Evolutionary conservation across 2,113 vertebrate species (phyloP), one percentile per base, ranked within the genome.

Genomic region (Cryptotis parvus): DNA sequence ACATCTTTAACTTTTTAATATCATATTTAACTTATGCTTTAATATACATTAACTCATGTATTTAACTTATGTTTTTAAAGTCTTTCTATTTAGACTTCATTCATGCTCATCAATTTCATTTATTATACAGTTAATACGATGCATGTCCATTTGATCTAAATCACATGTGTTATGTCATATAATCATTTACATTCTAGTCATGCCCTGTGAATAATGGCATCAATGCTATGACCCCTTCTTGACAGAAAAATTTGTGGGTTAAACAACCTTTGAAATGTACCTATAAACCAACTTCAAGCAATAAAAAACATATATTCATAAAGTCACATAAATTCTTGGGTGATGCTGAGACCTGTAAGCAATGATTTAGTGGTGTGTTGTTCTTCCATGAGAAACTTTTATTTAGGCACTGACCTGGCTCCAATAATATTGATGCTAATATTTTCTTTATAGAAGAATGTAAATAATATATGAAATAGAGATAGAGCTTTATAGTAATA

Each of bases 301-400:
- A 84, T 86, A 63, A 90, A 88, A 78, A 78, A 89, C 74, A 18
- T 84, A 43, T 84, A 74, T 81, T 89, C 87, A 91, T 73, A 93
- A 91, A 87, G 11, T 73, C 39, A 87, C 73, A 91, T 92, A 78
- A 83, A 94, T 78, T 27, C 72, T 69, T 88, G 45, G 43, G 41
- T 33, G 24, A 73, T 22, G 22, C 31, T 75, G 22, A 95, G 35
- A 84, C 22, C 1, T 35, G 0, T 41, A 69, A 33, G 4, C 35
- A n/a, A 70, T 77, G 55, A 91, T 91, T 93, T 91, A 81, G 84
- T 41, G 33, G 49, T 45, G 20, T 20, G 15, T 29, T 66, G 33
- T 73, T 89, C 52, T 78, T 84, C 29, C 35, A 15, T 82, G 65
- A 31, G 79, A 88, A 90, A 82, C 18, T 31, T 24, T 90, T 79